A percentile compares a stretch with the other conserved stretches of the same genome.
These are phyloP conservation scores for Silurus meridionalis DNA, from an alignment of 2,113 vertebrate species.

Conservation along the genomic window DNA sequence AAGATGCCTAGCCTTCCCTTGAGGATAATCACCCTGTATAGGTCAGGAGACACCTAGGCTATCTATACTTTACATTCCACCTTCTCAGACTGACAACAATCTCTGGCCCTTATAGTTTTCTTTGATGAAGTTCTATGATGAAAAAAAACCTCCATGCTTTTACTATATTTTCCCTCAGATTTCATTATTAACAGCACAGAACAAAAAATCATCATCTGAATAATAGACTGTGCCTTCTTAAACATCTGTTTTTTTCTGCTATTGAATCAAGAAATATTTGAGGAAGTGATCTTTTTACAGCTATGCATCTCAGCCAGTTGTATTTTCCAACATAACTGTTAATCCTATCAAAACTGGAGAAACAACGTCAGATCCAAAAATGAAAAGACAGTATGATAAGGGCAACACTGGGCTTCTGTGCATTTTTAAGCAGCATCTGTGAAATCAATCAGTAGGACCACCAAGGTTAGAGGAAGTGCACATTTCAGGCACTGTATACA, in stretches of 20 bases:
- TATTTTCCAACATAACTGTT: conserved; percentile 26
- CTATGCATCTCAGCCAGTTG: conserved; percentile 32
- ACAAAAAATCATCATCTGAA: not conserved
- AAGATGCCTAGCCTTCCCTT: not conserved
- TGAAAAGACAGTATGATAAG: conserved; percentile 40
- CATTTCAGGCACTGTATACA: conserved; percentile 47
- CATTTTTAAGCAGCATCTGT: conserved; percentile 60
- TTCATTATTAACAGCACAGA: not conserved
- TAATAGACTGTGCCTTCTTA: conserved; percentile 14
- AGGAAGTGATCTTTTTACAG: not conserved
- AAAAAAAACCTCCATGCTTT: too few relatives aligned
- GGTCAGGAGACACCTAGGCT: conserved; percentile 32
- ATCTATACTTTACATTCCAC: not conserved
- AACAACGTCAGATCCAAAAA: conserved; percentile 24
- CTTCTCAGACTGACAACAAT: conserved; percentile 15
- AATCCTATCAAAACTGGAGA: not conserved
- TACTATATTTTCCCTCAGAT: not conserved
- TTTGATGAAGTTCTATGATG: too few relatives aligned
- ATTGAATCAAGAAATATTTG: conserved; percentile 27
- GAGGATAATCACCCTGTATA: not conserved
- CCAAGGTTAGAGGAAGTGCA: conserved; percentile 60
- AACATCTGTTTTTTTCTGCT: conserved; percentile 11
- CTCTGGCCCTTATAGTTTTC: too few relatives aligned
- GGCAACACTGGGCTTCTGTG: conserved; percentile 13
- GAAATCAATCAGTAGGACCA: conserved; percentile 65